Conservation (phyloP, 92 coral and sea anemone genomes). For the Zoanthus gigantus region DNA sequence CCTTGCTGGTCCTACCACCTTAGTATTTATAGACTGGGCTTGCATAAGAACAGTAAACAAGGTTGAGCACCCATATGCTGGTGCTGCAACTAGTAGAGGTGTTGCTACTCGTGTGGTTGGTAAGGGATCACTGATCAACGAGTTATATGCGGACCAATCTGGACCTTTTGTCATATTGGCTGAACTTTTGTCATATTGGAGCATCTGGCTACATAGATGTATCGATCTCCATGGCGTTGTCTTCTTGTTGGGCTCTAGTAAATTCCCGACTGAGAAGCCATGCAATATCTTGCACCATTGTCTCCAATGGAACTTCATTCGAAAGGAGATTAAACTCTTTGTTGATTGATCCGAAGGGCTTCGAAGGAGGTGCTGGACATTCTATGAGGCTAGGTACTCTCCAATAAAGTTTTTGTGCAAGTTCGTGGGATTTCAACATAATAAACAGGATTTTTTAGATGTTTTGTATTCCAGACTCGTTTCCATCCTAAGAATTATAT, state of each 20-base stretch:
- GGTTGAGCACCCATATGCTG: conserved; percentile 65
- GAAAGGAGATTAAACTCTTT: conserved; percentile 30
- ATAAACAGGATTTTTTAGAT: conserved; percentile 1
- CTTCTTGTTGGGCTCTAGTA: conserved; percentile 30
- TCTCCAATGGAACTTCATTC: conserved; percentile 45
- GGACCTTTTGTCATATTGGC: conserved; percentile 35
- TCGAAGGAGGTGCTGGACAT: conserved; percentile 68
- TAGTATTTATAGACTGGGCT: conserved; percentile 40
- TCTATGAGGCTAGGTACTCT: conserved; percentile 46
- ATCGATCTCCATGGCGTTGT: conserved; percentile 19
- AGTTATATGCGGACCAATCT: conserved; percentile 72
- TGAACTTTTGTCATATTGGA: not conserved
- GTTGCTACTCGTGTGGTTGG: conserved; percentile 49
- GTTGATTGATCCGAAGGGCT: conserved; percentile 53
- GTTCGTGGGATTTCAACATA: not conserved
- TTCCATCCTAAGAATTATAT: too few species aligned
- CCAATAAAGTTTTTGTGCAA: too few species aligned
- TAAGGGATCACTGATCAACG: conserved; percentile 32
- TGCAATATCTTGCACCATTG: conserved; percentile 51
- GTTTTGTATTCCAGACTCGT: too few species aligned
- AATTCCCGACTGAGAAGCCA: conserved; percentile 63
- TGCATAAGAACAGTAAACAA: conserved; percentile 56
- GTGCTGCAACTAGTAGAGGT: conserved; percentile 63
- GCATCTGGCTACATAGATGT: conserved; percentile 21
- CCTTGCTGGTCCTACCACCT: conserved; percentile 43